Evolutionary conservation across 2,888 invertebrate genomes (phyloP), one percentile per base, ranked within the genome.

Genomic region (Eupithecia insigniata): DNA sequence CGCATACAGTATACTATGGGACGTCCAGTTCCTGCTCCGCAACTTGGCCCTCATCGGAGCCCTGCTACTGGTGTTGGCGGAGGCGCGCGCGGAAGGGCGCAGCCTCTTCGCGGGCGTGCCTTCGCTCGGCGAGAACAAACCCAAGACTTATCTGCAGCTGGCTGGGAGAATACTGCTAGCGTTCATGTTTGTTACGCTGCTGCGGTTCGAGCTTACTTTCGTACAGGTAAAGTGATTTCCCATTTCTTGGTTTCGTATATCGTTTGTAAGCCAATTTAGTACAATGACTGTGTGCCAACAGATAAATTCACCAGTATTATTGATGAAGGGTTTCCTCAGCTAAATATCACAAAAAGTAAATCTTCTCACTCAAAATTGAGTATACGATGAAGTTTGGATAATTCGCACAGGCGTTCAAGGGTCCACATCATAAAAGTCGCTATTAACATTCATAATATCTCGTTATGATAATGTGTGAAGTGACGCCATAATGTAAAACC

Each of bases 1-100:
- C 83, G 98, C 98, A 0, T 98, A 99, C 94, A 98, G 99, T 89
- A 99, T 99, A 92, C 94, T 99, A 72, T 99, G 99, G 99, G 99
- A 99, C 90, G 90, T 99, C 87, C 99, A 99, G 90, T 99, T 99
- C 94, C 95, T 99, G 75, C 96, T 99, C 80, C 96, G 99, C 76
- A 99, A 99, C 93, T 92, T 99, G 82, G 99, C 99, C 16, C 96
- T 99, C 70, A 98, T 99, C 82, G 99, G 99, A 73, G 99, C 99
- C n/a, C 95, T 99, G 14, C 92, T 99, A 60, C 95, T 99, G 64
- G 97, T 99, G 68, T 89, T 99, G 80, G 99, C 99, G n/a, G 99
- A 99, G 93, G 97, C 98, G 70, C 96, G 98, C 77, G 98, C 97
- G 6, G 99, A 99, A 90, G 98, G 98, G 39, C 97, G 98, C 82